These are phyloP conservation scores for Poecilia picta DNA, from an alignment of 2,797 vertebrate species.

Conservation along the genomic window DNA sequence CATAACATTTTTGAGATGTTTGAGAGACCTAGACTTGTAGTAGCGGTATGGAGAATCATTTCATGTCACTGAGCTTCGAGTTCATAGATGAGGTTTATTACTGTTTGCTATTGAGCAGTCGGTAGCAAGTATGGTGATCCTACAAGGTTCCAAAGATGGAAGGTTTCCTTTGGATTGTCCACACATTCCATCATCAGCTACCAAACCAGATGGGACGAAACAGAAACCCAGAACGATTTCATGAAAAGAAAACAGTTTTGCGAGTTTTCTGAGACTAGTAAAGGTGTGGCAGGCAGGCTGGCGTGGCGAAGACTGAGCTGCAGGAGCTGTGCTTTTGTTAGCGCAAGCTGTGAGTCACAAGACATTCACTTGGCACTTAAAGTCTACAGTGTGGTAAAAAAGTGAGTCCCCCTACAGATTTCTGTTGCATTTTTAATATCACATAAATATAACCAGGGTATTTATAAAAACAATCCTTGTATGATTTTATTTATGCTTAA, in stretches of 20 bases:
- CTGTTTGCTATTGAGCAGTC: constrained; percentile 18
- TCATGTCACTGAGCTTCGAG: constrained; percentile 12
- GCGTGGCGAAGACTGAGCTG: constrained; percentile 27
- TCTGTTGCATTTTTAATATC: not conserved
- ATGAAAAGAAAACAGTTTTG: constrained; percentile 34
- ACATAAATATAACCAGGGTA: not conserved
- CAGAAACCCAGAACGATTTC: constrained; percentile 12
- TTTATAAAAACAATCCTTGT: not conserved
- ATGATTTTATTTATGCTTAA: not conserved
- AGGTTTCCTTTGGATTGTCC: constrained; percentile 50
- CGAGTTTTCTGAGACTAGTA: constrained; percentile 38
- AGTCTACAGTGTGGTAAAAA: not conserved
- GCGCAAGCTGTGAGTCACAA: constrained; percentile 17
- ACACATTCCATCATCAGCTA: constrained; percentile 83
- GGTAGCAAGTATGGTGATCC: not conserved
- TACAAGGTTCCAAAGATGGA: constrained; percentile 11
- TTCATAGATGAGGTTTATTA: constrained; percentile 3
- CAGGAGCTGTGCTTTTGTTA: constrained; percentile 73
- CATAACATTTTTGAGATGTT: not conserved
- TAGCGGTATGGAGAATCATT: constrained; percentile 9
- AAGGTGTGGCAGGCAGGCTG: constrained; percentile 9
- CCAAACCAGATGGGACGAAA: constrained; percentile 47
- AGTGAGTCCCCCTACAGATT: not conserved
- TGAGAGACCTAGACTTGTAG: constrained; percentile 9
- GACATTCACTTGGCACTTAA: constrained; percentile 28